These are phyloP conservation scores for Coregonus ussuriensis DNA, from an alignment of 2,797 vertebrate genomes.

Conservation along the genomic window DNA sequence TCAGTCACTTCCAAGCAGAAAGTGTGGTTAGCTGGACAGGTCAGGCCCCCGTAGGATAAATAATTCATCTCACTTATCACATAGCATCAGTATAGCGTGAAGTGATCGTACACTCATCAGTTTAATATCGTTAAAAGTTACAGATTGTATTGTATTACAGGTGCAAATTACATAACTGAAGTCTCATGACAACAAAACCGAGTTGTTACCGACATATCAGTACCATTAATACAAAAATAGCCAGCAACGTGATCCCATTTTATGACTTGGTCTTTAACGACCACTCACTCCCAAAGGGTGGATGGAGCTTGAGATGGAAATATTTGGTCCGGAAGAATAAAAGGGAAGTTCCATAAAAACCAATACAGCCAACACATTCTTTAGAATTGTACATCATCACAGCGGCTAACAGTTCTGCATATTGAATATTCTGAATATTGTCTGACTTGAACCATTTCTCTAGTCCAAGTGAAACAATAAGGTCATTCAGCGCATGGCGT, in stretches of 20 bases:
- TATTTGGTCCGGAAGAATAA: not conserved
- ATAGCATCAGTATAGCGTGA: not conserved
- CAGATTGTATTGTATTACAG: not conserved
- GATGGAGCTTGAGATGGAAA: not conserved
- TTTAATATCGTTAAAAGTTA: not conserved
- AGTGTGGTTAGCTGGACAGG: constrained; percentile 13
- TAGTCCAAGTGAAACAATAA: constrained; percentile 6
- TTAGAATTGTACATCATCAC: constrained; percentile 11
- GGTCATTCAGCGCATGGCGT: not conserved
- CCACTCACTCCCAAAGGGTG: not conserved
- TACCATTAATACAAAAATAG: not conserved
- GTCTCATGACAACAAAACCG: not conserved
- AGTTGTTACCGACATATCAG: not conserved
- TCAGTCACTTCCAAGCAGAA: constrained; percentile 11
- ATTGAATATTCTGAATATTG: constrained; percentile 4
- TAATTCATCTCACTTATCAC: constrained; percentile 5
- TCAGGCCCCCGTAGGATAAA: not conserved
- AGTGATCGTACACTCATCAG: not conserved
- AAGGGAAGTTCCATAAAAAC: not conserved
- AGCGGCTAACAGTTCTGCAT: constrained; percentile 6
- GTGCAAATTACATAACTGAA: not conserved
- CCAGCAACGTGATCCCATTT: not conserved
- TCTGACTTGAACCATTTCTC: constrained; percentile 15
- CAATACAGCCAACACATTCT: constrained; percentile 3
- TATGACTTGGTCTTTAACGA: not conserved